phyloP scores from a whole-genome alignment of 2,888 invertebrate genomes.

The Halocaridina rubra region DNA sequence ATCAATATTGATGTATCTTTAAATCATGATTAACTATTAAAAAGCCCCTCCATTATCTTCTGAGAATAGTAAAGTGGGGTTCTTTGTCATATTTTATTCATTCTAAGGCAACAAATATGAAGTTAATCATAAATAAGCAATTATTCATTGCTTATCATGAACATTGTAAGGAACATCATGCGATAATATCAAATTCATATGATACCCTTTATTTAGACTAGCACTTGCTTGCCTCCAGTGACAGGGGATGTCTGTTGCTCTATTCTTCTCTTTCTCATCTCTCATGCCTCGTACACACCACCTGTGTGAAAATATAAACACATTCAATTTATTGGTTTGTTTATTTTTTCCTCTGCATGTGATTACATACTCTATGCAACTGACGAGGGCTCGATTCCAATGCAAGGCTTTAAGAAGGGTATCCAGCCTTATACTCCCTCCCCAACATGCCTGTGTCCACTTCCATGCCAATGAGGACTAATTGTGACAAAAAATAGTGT shows the following conservation, averaged over 20 bases:
- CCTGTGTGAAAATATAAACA: slow-evolving; percentile 48
- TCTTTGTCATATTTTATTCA: too few relatives aligned
- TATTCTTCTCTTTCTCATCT: neutral
- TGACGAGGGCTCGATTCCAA: too few relatives aligned
- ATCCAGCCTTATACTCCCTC: too few relatives aligned
- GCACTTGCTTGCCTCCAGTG: too few relatives aligned
- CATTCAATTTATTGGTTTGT: neutral
- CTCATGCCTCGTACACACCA: slow-evolving; percentile 12
- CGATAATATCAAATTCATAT: too few relatives aligned
- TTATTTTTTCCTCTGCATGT: neutral
- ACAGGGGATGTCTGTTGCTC: neutral
- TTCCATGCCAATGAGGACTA: neutral
- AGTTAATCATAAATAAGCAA: neutral
- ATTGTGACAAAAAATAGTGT: neutral
- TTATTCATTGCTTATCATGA: neutral
- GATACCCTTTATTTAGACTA: too few relatives aligned
- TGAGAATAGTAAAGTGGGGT: too few relatives aligned
- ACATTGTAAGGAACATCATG: neutral
- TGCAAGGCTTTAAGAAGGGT: too few relatives aligned
- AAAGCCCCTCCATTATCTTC: too few relatives aligned
- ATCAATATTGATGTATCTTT: too few relatives aligned
- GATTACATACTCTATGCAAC: neutral
- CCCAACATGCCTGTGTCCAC: too few relatives aligned
- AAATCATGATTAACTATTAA: too few relatives aligned
- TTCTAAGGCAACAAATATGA: neutral